Base-by-base conservation (phyloP, 2,797 vertebrate species). In the Anguilla anguilla region DNA sequence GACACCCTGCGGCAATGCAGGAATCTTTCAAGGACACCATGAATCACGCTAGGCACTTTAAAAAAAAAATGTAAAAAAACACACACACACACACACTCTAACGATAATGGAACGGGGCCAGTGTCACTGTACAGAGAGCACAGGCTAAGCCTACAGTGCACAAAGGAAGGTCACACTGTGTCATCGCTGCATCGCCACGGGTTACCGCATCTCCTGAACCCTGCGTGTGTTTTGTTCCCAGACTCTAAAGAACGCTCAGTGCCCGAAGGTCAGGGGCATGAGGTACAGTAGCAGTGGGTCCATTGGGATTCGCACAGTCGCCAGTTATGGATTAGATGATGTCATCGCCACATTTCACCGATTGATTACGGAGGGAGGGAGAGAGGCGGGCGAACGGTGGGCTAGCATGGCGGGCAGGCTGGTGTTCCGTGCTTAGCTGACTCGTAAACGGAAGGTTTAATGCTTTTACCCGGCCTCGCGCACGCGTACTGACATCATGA, bases 31-130 rank as follows among this genome's bases (percentile, higher is more conserved):
- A 85, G 83, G 51, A 85, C 83, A 3, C 51, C 51, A 85, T 85
- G 83, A 79, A 88, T 88, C 69, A 85, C 69, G 22, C 46, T 57
- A 25, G 53, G 35, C 67, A 59, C 51, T 85, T 77, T n/a, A 55
- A 19, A n/a, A 53, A 84, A 84, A 59, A 64, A 61, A 85, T n/a
- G 84, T 10, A 81, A 35, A 15, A 39, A 11, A 49, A 83, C 10
- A 25, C 0, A 4, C 3, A 46, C 2, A 83, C 25, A 25, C 3
- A 4, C 11, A 46, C 57, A 81, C 43, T 64, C 17, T 31, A 49
- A 46, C 28, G 15, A 46, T n/a, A n/a, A 11, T n/a, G 35, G 82
- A 77, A 43, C 49, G 31, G 59, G 82, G 51, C 83, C 61, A 64
- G 19, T 17, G 43, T 39, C 46, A 39, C 77, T 53, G 57, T 51